Evolutionary conservation across 2,113 vertebrate species (phyloP), one percentile per base, ranked within the genome.

Genomic region (Syrrhaptes paradoxus): DNA sequence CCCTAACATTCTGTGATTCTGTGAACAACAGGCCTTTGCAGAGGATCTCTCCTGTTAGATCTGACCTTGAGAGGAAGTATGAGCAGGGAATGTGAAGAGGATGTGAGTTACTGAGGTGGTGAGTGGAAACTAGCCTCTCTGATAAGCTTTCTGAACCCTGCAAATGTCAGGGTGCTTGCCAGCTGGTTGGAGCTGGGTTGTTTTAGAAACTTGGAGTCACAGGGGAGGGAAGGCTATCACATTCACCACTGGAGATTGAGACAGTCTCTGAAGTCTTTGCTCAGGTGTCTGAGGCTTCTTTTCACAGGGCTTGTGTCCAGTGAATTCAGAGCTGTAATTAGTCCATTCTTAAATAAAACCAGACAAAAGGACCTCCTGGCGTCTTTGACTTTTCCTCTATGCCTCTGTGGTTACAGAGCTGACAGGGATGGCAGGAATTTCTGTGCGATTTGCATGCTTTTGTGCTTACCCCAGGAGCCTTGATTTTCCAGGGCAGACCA

Each of bases 101-200:
- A 73, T 45, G 36, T 1, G 6, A 89, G 67, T 85, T 94, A 79
- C 66, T n/a, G 45, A 91, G 73, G 74, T 89, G 91, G 46, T 87
- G 89, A 93, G 61, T 95, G 93, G 81, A 76, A 94, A 94, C 74
- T 76, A 62, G 89, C 82, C 41, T 58, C 46, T 59, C 66, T 71
- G 83, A 96, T 92, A 89, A 95, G 87, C 66, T 85, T 83, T 91
- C 67, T 87, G 91, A 91, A 73, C 46, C 31, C 46, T 87, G 67
- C 41, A 87, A 77, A 91, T 93, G 91, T 90, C 87, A 93, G 59
- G 78, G 29, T 85, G 17, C 48, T 90, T 95, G 91, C 89, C 91
- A 95, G 71, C 54, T 76, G n/a, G 32, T 80, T 78, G 43, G 19
- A 70, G 18, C 43, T 89, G 51, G 4, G 67, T 91, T 38, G 70